A percentile compares a stretch with the other conserved stretches of the same genome.
Conservation (phyloP, 2,797 vertebrate genomes). For the Thaleichthys pacificus region DNA sequence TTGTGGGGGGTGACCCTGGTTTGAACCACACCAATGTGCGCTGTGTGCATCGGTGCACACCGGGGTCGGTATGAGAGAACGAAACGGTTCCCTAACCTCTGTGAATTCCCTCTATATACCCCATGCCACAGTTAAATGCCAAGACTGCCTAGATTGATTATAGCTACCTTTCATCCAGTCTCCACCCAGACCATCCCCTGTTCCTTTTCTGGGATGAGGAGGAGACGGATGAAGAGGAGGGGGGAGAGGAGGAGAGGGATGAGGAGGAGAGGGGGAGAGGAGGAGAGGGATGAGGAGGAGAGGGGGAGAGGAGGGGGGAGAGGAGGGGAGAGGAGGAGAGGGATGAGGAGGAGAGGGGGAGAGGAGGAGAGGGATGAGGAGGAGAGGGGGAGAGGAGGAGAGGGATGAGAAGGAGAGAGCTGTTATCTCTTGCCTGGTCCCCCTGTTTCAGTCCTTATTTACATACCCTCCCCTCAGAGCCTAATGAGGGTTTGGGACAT, state of each 20-base stretch:
- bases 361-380: too few species aligned
- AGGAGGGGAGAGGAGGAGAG: too few species aligned
- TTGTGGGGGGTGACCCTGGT: neutral
- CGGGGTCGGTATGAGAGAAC: slow-evolving; percentile 13
- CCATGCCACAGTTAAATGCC: slow-evolving; percentile 58
- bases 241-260: slow-evolving; percentile 40
- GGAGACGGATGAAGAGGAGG: slow-evolving; percentile 16
- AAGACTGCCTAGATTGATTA: slow-evolving; percentile 53
- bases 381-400: too few species aligned
- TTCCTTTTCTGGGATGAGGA: slow-evolving; percentile 22
- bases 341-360: too few species aligned
- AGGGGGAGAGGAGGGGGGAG: too few species aligned
- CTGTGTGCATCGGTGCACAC: slow-evolving; percentile 13
- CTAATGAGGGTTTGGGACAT: slow-evolving; percentile 50
- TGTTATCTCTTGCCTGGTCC: slow-evolving; percentile 59
- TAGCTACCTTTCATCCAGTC: slow-evolving; percentile 31
- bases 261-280: slow-evolving; percentile 9
- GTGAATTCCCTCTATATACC: slow-evolving; percentile 32
- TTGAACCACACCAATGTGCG: neutral
- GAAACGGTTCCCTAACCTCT: slow-evolving; percentile 20
- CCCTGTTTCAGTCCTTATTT: slow-evolving; percentile 45
- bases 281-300: neutral
- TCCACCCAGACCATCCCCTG: neutral
- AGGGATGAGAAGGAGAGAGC: neutral
- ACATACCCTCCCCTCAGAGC: slow-evolving; percentile 51